Conservation (phyloP, 2,888 invertebrate genomes). For the Tinea pellionella region DNA sequence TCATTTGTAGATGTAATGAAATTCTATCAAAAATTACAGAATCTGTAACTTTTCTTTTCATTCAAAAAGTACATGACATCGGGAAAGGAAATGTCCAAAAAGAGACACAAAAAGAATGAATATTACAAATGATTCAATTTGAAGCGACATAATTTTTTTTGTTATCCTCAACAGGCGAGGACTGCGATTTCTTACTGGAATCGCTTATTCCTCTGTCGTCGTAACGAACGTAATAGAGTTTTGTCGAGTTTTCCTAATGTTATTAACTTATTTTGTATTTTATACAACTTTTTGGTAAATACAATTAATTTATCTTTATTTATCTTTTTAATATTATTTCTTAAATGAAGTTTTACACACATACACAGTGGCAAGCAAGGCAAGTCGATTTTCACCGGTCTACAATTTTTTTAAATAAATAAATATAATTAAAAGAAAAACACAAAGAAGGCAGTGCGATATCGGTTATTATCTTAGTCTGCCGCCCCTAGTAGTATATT, state of each 20-base stretch:
- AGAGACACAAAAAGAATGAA: conserved; percentile 41
- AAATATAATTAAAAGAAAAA: too few relatives aligned
- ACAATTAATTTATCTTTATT: not conserved
- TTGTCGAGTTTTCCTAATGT: conserved; percentile 23
- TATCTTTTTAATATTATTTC: too few relatives aligned
- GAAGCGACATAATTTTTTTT: conserved; percentile 40
- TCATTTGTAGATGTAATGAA: not conserved
- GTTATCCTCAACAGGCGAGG: not conserved
- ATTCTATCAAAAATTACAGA: not conserved
- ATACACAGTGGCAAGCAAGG: too few relatives aligned
- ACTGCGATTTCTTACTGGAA: conserved; percentile 23
- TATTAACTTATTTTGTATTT: conserved; percentile 9
- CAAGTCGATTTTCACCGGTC: too few relatives aligned
- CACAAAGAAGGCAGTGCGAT: too few relatives aligned
- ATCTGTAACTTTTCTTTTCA: not conserved
- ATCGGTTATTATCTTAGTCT: too few relatives aligned
- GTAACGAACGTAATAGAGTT: conserved; percentile 39
- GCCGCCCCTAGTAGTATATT: too few relatives aligned
- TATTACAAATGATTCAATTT: conserved; percentile 63
- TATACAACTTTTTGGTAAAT: not conserved
- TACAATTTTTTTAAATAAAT: too few relatives aligned
- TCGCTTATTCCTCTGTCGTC: conserved; percentile 41
- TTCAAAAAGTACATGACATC: not conserved
- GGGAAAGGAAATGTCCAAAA: conserved; percentile 5
- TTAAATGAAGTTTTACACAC: too few relatives aligned